Base-by-base conservation (phyloP, 2,113 vertebrate species). In the Buteo buteo region DNA sequence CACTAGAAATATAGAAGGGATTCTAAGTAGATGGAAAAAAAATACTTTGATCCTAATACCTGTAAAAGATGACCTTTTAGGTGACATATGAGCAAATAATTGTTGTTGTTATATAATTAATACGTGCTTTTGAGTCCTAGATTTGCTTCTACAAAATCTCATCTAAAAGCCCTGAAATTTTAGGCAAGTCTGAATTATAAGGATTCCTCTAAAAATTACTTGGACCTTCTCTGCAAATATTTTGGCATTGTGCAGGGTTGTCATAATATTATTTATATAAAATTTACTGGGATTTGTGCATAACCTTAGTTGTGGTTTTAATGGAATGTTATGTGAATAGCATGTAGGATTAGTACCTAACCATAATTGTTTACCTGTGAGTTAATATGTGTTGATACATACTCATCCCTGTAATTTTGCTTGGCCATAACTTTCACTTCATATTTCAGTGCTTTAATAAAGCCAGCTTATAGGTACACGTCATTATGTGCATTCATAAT, bases 141-240 rank as follows among this genome's bases (percentile, higher is more conserved):
- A 40, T 59, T 78, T 80, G 4, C 40, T 65, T 82, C 67, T 91
- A 40, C 69, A 82, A 91, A 62, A 76, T 36, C 9, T n/a, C 15
- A 34, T 45, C 28, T 72, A 28, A 87, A 94, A 67, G 24, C 7
- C 0, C 55, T 61, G 38, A 31, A 18, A 32, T 72, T 55, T 58
- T 32, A 82, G 28, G 38, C 40, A 65, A 29, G 16, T 65, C 29
- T 86, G 45, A 87, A 34, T 55, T 66, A 19, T 0, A 62, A 70
- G 24, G 12, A 50, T 71, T 55, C 7, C 22, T 91, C 26, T 91
- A 44, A 80, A 94, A 82, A 55, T 59, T 44, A 36, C 9, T 77
- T 82, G n/a, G 55, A 45, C 42, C n/a, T 80, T 93, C 71, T 90
- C 86, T 95, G 87, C 82, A 96, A 95, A 90, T 94, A 74, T 93